phyloP scores from a whole-genome alignment of 2,888 invertebrate genomes.

The Hypomecis atomaria region DNA sequence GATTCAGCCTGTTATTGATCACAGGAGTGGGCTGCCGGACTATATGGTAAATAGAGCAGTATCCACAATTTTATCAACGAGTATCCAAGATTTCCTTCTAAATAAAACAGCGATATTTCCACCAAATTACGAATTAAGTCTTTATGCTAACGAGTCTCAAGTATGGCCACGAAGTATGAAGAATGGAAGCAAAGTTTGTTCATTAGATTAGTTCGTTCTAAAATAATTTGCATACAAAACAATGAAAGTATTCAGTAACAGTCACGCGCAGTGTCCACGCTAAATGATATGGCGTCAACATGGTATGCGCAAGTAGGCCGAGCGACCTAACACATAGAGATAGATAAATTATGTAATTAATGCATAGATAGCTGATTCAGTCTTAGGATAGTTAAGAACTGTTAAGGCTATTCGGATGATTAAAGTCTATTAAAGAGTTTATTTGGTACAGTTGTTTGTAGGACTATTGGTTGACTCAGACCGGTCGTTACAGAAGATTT shows the following conservation, averaged over 20 bases:
- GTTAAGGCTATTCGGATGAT: constrained; percentile 40
- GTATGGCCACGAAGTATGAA: constrained; percentile 17
- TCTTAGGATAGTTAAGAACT: constrained; percentile 42
- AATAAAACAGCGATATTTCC: constrained; percentile 1
- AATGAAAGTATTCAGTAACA: constrained; percentile 44
- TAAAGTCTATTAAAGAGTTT: constrained; percentile 44
- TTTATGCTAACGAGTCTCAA: constrained; percentile 21
- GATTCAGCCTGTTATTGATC: no score
- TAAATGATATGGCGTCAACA: constrained; percentile 48
- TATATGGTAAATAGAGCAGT: no score
- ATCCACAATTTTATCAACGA: no score
- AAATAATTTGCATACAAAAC: constrained; percentile 40
- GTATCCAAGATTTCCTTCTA: neutral
- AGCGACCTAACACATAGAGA: constrained; percentile 42
- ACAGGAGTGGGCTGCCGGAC: no score
- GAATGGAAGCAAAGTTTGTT: constrained; percentile 28
- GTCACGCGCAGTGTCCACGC: constrained; percentile 43
- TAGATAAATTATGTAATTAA: constrained; percentile 45
- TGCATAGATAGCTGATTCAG: constrained; percentile 44
- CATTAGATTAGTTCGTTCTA: constrained; percentile 27
- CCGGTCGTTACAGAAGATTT: constrained; percentile 47
- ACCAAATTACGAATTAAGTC: constrained; percentile 13
- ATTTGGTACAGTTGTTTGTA: constrained; percentile 37
- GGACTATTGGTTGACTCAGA: constrained; percentile 37
- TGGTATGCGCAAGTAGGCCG: constrained; percentile 47